These are phyloP conservation scores for Drosophila borealis DNA, from an alignment of 2,888 invertebrate genomes.

Conservation along the genomic window DNA sequence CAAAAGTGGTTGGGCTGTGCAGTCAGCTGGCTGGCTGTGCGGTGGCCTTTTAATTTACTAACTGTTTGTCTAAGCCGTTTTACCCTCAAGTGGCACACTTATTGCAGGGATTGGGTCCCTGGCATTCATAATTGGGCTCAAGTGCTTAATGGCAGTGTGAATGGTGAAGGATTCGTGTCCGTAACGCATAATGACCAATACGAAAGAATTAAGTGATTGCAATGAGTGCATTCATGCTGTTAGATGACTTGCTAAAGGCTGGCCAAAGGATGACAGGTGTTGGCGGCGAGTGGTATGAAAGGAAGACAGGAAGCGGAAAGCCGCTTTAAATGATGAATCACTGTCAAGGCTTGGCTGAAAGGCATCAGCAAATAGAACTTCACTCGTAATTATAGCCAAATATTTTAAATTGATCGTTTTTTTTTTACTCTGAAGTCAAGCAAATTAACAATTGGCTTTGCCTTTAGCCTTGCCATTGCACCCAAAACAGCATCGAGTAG, in stretches of 20 bases:
- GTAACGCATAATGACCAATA: constrained; percentile 9
- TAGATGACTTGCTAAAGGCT: constrained; percentile 50
- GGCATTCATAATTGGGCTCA: constrained; percentile 54
- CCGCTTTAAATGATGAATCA: constrained; percentile 42
- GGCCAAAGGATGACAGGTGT: constrained; percentile 59
- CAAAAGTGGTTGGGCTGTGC: constrained; percentile 12
- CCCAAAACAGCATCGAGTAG: constrained; percentile 29
- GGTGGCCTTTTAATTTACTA: constrained; percentile 55
- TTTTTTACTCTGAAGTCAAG: background rate
- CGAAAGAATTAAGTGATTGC: constrained; percentile 66
- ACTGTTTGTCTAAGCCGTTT: constrained; percentile 25
- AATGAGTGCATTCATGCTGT: constrained; percentile 32
- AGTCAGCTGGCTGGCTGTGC: constrained; percentile 17
- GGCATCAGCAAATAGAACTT: background rate
- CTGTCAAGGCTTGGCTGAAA: constrained; percentile 2
- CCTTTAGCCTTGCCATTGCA: constrained; percentile 8
- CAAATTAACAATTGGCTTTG: constrained; percentile 33
- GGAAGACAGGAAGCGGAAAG: constrained; percentile 21
- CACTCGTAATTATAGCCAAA: constrained; percentile 16
- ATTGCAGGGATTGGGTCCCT: constrained; percentile 23
- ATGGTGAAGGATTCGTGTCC: constrained; percentile 17
- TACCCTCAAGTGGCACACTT: constrained; percentile 72
- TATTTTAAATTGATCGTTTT: constrained; percentile 10
- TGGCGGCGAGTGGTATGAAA: constrained; percentile 6
- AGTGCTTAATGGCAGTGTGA: constrained; percentile 51